phyloP scores from a whole-genome alignment of 2,797 vertebrate species.

The Poecilia velifera region DNA sequence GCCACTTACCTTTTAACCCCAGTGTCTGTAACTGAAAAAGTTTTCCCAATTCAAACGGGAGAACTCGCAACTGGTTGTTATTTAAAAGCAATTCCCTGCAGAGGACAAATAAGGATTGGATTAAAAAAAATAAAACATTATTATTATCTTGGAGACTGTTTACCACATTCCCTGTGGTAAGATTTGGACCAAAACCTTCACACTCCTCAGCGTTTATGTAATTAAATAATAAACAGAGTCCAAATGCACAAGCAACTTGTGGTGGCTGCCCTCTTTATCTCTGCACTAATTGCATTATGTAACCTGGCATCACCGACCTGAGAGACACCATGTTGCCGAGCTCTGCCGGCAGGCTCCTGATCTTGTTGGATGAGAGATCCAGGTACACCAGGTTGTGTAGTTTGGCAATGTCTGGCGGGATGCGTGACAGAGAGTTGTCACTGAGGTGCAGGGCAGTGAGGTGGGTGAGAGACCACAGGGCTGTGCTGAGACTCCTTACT shows the following conservation, averaged over 20 bases:
- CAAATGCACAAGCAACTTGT: neutral
- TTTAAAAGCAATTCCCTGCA: slow-evolving; percentile 99
- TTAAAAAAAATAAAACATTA: slow-evolving; percentile 21
- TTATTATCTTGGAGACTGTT: slow-evolving; percentile 8
- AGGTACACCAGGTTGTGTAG: slow-evolving; percentile 98
- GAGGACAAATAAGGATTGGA: slow-evolving; percentile 56
- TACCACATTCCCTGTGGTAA: neutral
- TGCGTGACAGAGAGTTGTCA: slow-evolving; percentile 97
- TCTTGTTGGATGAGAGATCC: slow-evolving; percentile 99
- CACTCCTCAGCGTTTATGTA: neutral
- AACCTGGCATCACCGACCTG: slow-evolving; percentile 83
- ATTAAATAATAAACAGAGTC: neutral
- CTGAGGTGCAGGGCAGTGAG: slow-evolving; percentile 98
- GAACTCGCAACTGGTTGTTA: slow-evolving; percentile 99
- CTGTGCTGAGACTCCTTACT: slow-evolving; percentile 95
- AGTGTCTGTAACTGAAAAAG: slow-evolving; percentile 99
- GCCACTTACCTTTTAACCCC: slow-evolving; percentile 95
- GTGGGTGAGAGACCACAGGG: slow-evolving; percentile 96
- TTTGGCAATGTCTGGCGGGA: slow-evolving; percentile 99
- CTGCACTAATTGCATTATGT: neutral
- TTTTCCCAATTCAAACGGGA: slow-evolving; percentile 99
- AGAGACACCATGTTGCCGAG: slow-evolving; percentile 99
- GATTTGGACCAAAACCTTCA: neutral
- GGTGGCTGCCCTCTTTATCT: neutral
- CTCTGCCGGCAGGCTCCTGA: slow-evolving; percentile 97